Percentiles rank a stretch among this genome's conserved stretches.
These are phyloP conservation scores for Geophilus truncorum DNA, from an alignment of 2,888 invertebrate species.

Conservation along the genomic window DNA sequence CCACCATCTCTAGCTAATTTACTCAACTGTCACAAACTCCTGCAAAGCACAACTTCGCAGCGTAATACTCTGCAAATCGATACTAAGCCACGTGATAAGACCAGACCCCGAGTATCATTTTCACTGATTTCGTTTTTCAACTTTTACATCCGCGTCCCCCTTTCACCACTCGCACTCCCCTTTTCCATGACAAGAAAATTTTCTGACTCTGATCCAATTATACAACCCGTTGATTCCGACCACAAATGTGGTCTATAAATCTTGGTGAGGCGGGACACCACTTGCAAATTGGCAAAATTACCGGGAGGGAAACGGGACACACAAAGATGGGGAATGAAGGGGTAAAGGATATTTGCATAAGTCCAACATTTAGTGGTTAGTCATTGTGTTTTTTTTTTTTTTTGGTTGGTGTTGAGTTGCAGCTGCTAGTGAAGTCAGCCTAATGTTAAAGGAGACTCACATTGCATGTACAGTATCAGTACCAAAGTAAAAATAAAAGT, in stretches of 20 bases:
- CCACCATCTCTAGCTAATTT: neutral
- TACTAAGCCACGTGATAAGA: constrained; percentile 2
- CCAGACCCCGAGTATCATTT: neutral
- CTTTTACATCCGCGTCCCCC: neutral
- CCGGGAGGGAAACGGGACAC: neutral
- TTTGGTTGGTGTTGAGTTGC: no score
- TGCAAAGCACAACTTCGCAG: neutral
- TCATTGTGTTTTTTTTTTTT: neutral
- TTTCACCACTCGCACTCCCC: no score
- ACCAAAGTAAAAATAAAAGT: no score
- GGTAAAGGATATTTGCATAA: no score
- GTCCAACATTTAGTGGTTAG: no score
- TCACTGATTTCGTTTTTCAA: neutral
- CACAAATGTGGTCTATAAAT: constrained; percentile 6
- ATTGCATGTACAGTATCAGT: no score
- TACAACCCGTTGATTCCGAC: neutral
- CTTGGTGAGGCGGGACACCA: neutral
- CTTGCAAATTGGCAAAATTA: neutral
- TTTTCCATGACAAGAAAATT: neutral
- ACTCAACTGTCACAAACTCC: constrained; percentile 3
- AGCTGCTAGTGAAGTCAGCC: no score
- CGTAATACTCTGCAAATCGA: neutral
- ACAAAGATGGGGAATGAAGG: neutral
- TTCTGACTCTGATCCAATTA: constrained; percentile 5
- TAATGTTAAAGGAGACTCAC: no score